Percentiles rank a stretch among this genome's conserved stretches.
Conservation (phyloP, 2,888 invertebrate genomes). For the Vesta saturnalis region DNA sequence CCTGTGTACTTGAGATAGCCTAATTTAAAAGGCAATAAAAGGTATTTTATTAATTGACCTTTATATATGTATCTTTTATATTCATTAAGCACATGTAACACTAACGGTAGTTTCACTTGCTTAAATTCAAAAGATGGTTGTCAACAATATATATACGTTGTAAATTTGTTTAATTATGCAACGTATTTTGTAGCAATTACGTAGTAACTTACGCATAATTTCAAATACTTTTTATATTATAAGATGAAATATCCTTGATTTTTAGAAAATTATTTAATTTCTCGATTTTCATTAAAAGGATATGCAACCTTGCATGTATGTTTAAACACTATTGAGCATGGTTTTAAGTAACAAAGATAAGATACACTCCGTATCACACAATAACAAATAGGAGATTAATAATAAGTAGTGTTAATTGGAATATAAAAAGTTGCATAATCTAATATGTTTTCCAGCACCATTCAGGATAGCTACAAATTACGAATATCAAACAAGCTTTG, state of each 20-base stretch:
- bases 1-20: neutral
- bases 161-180: constrained; percentile 13
- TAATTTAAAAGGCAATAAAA: neutral
- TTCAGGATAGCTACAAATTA: too few species aligned
- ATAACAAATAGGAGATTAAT: constrained; percentile 3
- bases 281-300: too few species aligned
- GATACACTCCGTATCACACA: neutral
- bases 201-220: neutral
- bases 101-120: neutral
- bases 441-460: too few species aligned
- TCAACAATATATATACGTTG: constrained; percentile 10
- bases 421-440: neutral
- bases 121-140: constrained; percentile 5
- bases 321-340: neutral
- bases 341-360: neutral
- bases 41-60: neutral
- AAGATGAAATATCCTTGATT: too few species aligned
- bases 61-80: neutral
- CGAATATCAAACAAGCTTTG: constrained; percentile 29
- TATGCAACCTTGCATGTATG: neutral
- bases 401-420: neutral
- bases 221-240: too few species aligned
- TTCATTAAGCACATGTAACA: constrained; percentile 1
- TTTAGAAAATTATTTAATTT: neutral
- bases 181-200: neutral